These are phyloP conservation scores for Drosophila putrida DNA, from an alignment of 2,888 invertebrate species.

Conservation along the genomic window DNA sequence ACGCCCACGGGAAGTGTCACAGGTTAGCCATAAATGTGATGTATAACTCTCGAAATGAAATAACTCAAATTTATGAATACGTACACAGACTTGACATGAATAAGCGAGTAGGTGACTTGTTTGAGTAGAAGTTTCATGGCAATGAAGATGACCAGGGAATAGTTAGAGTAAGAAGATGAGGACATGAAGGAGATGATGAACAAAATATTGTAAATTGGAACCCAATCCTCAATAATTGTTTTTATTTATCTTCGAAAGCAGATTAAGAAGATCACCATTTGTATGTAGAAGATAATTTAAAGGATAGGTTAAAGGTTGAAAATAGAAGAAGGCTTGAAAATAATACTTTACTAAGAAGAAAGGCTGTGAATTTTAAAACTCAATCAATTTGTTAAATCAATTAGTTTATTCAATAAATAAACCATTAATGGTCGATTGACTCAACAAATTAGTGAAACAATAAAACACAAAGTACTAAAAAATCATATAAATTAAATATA, in stretches of 20 bases:
- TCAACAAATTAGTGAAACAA: too few relatives aligned
- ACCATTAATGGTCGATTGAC: too few relatives aligned
- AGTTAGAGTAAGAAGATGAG: background rate
- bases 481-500: too few relatives aligned
- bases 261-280: too few relatives aligned
- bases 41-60: constrained; percentile 20
- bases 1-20: constrained; percentile 88
- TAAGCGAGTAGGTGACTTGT: background rate
- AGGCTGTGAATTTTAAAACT: too few relatives aligned
- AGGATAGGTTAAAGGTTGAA: background rate
- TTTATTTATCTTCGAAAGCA: too few relatives aligned
- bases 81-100: background rate
- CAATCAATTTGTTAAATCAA: too few relatives aligned
- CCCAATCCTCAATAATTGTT: too few relatives aligned
- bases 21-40: constrained; percentile 55
- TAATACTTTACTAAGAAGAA: background rate
- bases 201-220: background rate
- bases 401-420: too few relatives aligned
- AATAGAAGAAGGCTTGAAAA: background rate
- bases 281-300: background rate
- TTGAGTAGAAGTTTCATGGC: background rate
- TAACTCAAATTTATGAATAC: constrained; percentile 19
- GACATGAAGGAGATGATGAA: background rate
- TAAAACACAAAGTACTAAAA: too few relatives aligned
- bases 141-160: background rate